Percentiles rank a stretch among this genome's conserved stretches.
Evolutionary conservation across 2,888 invertebrate species (phyloP).

Genomic region (Amblyjoppa proteus): DNA sequence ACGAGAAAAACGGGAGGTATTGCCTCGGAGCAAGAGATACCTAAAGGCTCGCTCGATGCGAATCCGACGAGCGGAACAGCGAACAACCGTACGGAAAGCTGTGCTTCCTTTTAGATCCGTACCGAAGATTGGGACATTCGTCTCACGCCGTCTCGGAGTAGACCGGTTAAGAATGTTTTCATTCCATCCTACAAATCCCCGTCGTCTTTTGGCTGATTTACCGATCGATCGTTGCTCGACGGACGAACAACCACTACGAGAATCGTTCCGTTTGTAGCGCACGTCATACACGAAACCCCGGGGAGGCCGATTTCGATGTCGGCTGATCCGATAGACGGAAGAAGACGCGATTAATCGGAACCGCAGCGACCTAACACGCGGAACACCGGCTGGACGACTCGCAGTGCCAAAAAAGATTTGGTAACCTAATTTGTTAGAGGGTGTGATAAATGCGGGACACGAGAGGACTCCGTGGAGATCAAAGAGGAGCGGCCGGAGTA

Average conservation of each 20-base stretch:
- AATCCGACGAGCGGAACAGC: conserved; percentile 25
- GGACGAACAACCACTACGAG: background rate
- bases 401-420: no score
- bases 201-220: background rate
- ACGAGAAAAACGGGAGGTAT: background rate
- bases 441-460: no score
- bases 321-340: no score
- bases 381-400: no score
- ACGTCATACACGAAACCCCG: no score
- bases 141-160: background rate
- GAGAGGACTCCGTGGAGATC: no score
- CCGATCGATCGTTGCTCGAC: background rate
- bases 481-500: no score
- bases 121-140: conserved; percentile 27
- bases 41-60: conserved; percentile 21
- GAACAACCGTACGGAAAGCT: background rate
- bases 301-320: no score
- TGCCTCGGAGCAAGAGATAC: background rate
- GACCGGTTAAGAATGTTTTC: conserved; percentile 20
- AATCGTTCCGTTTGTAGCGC: no score
- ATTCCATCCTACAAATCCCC: conserved; percentile 13
- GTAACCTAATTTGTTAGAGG: no score
- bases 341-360: no score
- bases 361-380: no score
- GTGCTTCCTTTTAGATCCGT: background rate